Evolutionary conservation across 2,888 invertebrate species (phyloP), one percentile per base, ranked within the genome.

Genomic region (Parthenolecanium corni): DNA sequence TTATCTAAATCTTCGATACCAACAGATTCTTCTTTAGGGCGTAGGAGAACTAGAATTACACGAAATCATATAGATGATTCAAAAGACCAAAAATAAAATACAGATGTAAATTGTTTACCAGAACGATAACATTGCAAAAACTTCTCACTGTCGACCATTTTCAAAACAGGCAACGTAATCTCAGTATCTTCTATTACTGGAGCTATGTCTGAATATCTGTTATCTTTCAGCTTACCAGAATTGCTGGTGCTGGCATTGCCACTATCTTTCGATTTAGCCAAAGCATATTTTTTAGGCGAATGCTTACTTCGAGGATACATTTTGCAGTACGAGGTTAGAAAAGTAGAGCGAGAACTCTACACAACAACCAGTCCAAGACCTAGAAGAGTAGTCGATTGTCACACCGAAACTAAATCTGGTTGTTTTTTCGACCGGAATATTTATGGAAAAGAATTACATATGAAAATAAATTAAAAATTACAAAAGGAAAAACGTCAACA

Each of bases 1-100:
- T 82, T 80, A 72, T 94, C 92, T 52, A 94, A 76, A 71, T 95
- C 93, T 69, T 94, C 93, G 78, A 91, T 63, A 6, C 53, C 63
- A 3, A 63, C 52, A 12, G 49, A 49, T 40, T 61, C 61, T 12
- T 61, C 61, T n/a, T 36, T 21, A 21, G 61, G 38, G 23, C 61
- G 61, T n/a, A 36, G 36, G 9, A 61, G 36, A 61, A 61, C 61
- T 61, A 23, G 12, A 18, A 42, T 16, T 23, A 38, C 3, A 54
- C 4, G 18, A 54, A 21, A 49, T 38, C 11, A 9, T 4, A 21
- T 52, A 20, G 20, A 52, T n/a, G 3, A n/a, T 23, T 2, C 2
- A 6, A 38, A 24, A 21, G 3, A 36, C 3, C 11, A 9, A 18
- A 38, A 38, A 38, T 12, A 38, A 38, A 38, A 11, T 49, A 3